These are phyloP conservation scores for Epizoanthus stellaris DNA, from an alignment of 92 coral and sea anemone species.

Conservation along the genomic window DNA sequence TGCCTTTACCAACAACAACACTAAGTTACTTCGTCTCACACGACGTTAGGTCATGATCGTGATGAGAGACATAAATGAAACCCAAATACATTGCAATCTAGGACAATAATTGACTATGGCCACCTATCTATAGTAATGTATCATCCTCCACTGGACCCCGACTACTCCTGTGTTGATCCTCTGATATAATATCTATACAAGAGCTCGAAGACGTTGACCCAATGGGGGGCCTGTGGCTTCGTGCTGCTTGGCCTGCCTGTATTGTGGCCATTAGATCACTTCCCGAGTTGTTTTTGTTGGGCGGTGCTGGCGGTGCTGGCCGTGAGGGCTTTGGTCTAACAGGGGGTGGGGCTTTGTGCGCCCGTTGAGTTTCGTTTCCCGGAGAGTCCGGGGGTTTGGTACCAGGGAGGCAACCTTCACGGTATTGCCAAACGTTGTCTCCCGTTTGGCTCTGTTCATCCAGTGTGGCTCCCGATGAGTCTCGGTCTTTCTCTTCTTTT, in stretches of 20 bases:
- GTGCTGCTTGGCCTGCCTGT: conserved; percentile 88
- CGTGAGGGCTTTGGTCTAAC: conserved; percentile 87
- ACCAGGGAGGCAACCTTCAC: conserved; percentile 51
- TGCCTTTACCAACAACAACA: too few species aligned
- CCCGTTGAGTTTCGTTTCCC: conserved; percentile 67
- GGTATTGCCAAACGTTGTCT: conserved; percentile 71
- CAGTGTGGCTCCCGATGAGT: background rate
- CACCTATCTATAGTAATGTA: conserved; percentile 46
- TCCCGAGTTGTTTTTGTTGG: conserved; percentile 66
- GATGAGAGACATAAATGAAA: background rate
- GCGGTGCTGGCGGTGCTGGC: conserved; percentile 77
- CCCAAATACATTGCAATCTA: background rate
- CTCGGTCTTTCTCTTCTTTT: conserved; percentile 26
- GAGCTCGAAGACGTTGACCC: conserved; percentile 33
- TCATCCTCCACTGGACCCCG: conserved; percentile 72
- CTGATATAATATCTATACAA: conserved; percentile 50
- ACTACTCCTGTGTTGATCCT: conserved; percentile 49
- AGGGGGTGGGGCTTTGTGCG: conserved; percentile 80
- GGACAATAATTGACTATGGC: background rate
- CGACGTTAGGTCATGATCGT: background rate
- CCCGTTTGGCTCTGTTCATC: conserved; percentile 49
- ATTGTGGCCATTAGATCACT: conserved; percentile 75
- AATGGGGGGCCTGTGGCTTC: conserved; percentile 62
- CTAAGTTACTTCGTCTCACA: too few species aligned
- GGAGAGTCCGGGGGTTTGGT: conserved; percentile 59